Percentiles rank a stretch among this genome's conserved stretches.
Evolutionary conservation across 2,888 invertebrate species (phyloP).

Genomic region (Pristionchus exspectatus): DNA sequence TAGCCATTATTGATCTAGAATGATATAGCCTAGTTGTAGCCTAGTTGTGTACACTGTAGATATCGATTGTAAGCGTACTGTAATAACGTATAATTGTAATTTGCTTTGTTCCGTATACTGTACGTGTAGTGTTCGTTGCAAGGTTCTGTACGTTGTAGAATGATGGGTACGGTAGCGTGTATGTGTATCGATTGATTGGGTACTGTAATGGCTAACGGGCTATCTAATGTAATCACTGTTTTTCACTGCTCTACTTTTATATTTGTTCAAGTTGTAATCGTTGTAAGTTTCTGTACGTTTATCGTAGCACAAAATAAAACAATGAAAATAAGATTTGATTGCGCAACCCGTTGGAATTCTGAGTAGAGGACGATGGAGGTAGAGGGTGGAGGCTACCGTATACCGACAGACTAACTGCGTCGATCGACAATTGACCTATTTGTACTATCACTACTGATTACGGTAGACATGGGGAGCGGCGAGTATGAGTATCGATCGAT

Average conservation of each 20-base stretch:
- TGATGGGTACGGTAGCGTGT: not conserved
- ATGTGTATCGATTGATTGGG: not conserved
- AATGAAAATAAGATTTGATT: not conserved
- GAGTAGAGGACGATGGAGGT: slow-evolving; percentile 33
- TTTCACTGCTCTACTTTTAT: not conserved
- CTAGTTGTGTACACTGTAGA: not conserved
- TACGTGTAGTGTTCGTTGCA: not conserved
- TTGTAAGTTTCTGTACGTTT: not conserved
- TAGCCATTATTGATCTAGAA: not conserved
- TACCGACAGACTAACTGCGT: not conserved
- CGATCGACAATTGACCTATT: slow-evolving; percentile 20
- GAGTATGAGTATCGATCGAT: slow-evolving; percentile 22
- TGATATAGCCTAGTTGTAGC: too few relatives aligned
- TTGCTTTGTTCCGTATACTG: not conserved
- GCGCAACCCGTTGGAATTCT: slow-evolving; percentile 39
- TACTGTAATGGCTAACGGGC: not conserved
- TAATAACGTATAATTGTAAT: not conserved
- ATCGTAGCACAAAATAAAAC: slow-evolving; percentile 26
- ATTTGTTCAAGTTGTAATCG: not conserved
- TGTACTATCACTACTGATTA: slow-evolving; percentile 17
- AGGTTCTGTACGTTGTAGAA: not conserved
- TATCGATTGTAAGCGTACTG: not conserved
- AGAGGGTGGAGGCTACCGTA: not conserved
- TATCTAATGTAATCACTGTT: not conserved
- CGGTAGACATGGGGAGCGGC: not conserved